Percentiles rank a stretch among this genome's conserved stretches.
Evolutionary conservation across 2,113 vertebrate species (phyloP).

Genomic region (Poicephalus meyeri): DNA sequence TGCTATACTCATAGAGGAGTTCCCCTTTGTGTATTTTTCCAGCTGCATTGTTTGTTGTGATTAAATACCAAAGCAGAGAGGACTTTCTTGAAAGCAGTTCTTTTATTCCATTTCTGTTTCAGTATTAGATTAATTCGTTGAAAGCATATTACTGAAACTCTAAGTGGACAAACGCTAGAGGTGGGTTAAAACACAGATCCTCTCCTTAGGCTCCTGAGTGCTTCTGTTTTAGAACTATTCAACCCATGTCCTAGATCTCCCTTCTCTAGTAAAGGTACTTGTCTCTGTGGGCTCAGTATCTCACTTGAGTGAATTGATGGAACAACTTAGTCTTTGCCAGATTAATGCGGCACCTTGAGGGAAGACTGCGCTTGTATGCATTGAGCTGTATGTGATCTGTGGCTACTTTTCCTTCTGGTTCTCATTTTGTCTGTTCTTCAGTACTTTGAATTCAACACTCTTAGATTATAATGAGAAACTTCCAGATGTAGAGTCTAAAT

Average conservation of each 20-base stretch:
- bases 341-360: background rate
- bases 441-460: background rate
- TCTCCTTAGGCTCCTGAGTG: background rate
- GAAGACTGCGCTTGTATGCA: background rate
- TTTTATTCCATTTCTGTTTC: background rate
- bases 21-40: background rate
- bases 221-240: background rate
- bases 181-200: background rate
- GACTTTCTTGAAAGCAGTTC: background rate
- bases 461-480: background rate
- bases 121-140: background rate
- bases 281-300: background rate
- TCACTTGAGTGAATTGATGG: background rate
- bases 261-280: background rate
- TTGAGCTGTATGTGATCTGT: background rate
- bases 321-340: background rate
- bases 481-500: background rate
- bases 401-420: background rate
- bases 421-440: background rate
- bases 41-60: background rate
- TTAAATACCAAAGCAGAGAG: background rate
- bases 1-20: background rate
- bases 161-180: background rate
- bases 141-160: background rate
- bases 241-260: background rate